Evolutionary conservation across 2,113 vertebrate genomes (phyloP), one percentile per base, ranked within the genome.

Genomic region (Grammomys surdaster): DNA sequence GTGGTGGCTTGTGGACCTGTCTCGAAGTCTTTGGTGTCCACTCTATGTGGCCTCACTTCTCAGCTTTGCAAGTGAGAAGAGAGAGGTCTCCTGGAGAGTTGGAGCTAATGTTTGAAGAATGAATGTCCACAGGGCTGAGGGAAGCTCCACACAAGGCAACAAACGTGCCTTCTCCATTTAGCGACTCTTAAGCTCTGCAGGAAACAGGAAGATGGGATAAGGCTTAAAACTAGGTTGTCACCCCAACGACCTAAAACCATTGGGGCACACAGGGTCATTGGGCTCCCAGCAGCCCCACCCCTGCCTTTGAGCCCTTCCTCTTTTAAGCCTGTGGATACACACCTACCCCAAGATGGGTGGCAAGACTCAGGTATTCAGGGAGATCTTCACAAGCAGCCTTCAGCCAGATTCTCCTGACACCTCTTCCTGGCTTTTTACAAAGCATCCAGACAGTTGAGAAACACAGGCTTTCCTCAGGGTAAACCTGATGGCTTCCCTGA

Each of bases 221-320:
- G 43, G 78, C 7, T 36, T 48, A 48, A 43, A 51, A 7, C 8
- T 10, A 40, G 60, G 56, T 16, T 5, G 73, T 84, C 7, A 40
- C 56, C 24, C 0, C 2, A 43, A 17, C 63, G 3, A 0, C 48
- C 26, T 43, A 26, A 78, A 88, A 43, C 56, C 22, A 1, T 1
- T 40, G 70, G n/a, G 28, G 40, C 5, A 31, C 5, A 0, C 65
- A 28, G 22, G 2, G 48, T 72, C 51, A 7, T 14, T 19, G 1
- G 1, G 22, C 46, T 69, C 8, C 46, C 3, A 3, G 6, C 63
- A 31, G 2, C 58, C 51, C 31, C 63, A 19, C 16, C 22, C 26
- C 84, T 60, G 5, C 3, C 1, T 86, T 46, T 11, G 2, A 26
- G 86, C 7, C n/a, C 67, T 43, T 60, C 5, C 1, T 0, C 7